Evolutionary conservation across 2,888 invertebrate genomes (phyloP), one percentile per base, ranked within the genome.

Genomic region (Ichneumon xanthorius): DNA sequence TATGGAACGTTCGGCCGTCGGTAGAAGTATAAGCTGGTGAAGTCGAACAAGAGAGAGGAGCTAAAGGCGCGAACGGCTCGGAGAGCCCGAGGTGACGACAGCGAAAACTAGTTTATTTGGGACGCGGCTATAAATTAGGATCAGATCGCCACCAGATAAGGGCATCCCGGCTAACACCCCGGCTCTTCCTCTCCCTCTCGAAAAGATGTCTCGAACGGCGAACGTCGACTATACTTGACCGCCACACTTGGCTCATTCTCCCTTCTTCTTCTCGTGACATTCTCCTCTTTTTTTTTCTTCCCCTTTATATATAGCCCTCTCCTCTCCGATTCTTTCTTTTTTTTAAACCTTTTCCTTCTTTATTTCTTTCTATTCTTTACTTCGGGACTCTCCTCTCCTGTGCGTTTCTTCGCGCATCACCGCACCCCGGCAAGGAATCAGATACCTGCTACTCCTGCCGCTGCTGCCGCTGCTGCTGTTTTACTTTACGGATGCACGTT

Each of bases 41-140:
- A 55, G 78, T 70, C 67, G 79, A 81, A 71, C 80, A 86, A 73
- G 67, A 80, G 76, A 65, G 67, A 80, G 78, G 75, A 82, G 84
- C 82, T 73, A 71, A 82, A 86, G 86, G 85, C 89, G 88, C 88
- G 89, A 90, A 90, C 88, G 63, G 89, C 45, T 89, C 77, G 84
- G 84, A 77, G 84, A 89, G 89, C 63, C 87, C 88, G 91, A 94
- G 92, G 93, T 93, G 94, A 93, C 93, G 93, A 93, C 93, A 93
- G 93, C 93, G 93, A 92, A 93, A 93, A 93, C 94, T 94, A 94
- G 94, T 94, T 94, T 94, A 94, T 94, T 93, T 93, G 93, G 93
- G 93, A 92, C 93, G 92, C 89, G 93, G 92, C 93, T 93, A 93
- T 94, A 93, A 94, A 94, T 94, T 94, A 94, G 93, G 93, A 93